These are phyloP conservation scores for Antheraea mylitta DNA, from an alignment of 1,140 invertebrate species.

Conservation along the genomic window DNA sequence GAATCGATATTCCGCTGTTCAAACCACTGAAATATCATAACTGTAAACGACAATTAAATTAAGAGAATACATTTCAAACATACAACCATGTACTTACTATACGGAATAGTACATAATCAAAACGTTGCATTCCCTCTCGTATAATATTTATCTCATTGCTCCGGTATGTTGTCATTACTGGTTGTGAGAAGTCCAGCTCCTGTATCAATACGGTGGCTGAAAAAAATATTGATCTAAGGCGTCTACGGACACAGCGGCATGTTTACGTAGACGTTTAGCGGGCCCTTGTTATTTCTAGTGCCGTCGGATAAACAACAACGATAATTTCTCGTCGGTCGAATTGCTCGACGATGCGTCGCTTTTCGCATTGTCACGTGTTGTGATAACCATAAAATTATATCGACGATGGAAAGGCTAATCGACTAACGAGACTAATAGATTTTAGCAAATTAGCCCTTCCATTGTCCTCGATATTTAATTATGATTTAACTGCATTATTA, in stretches of 20 bases:
- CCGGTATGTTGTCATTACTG: conserved; percentile 30
- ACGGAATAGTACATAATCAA: background rate
- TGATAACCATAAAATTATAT: conserved; percentile 26
- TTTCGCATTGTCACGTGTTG: conserved; percentile 50
- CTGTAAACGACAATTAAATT: no score
- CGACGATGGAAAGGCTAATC: no score
- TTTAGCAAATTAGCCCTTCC: no score
- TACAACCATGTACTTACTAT: no score
- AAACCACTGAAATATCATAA: no score
- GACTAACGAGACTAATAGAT: no score
- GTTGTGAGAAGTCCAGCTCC: conserved; percentile 34
- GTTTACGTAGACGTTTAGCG: conserved; percentile 61
- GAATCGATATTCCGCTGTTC: no score
- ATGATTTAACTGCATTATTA: no score
- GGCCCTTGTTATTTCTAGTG: conserved; percentile 58
- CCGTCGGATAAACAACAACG: conserved; percentile 51
- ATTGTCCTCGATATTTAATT: no score
- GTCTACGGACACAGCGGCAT: conserved; percentile 35
- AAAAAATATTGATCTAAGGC: conserved; percentile 52
- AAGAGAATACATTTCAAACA: no score
- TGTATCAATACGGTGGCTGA: conserved; percentile 31
- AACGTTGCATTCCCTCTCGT: background rate
- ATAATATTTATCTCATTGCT: conserved; percentile 16
- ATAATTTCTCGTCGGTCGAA: conserved; percentile 50
- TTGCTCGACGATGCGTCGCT: conserved; percentile 31